These are phyloP conservation scores for Metacarcinus magister DNA, from an alignment of 2,888 invertebrate species.

Conservation along the genomic window DNA sequence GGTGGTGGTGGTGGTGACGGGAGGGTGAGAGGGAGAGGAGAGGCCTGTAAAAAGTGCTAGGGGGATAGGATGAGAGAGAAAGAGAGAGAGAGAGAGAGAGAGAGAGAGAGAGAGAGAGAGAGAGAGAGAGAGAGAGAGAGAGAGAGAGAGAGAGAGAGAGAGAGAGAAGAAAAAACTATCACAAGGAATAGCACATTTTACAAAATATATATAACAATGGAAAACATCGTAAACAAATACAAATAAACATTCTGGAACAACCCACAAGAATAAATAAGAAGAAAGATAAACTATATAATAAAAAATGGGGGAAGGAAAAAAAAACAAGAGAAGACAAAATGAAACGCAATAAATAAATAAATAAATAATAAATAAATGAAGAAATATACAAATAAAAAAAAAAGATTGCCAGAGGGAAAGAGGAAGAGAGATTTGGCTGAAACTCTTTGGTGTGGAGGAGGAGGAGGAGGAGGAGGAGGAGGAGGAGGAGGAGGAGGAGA, in stretches of 20 bases:
- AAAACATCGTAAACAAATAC: not conserved
- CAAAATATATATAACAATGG: not conserved
- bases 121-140: conserved; percentile 58
- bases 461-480: not conserved
- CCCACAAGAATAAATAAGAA: too few relatives aligned
- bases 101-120: not conserved
- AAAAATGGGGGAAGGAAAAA: too few relatives aligned
- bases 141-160: conserved; percentile 57
- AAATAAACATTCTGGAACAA: too few relatives aligned
- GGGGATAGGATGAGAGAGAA: not conserved
- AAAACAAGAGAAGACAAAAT: not conserved
- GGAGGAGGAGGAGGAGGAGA: not conserved
- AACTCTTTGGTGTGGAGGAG: not conserved
- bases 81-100: conserved; percentile 43
- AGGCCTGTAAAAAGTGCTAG: too few relatives aligned
- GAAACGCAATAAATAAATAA: not conserved
- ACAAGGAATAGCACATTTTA: not conserved
- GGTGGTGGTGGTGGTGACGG: not conserved
- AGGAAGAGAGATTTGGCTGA: not conserved
- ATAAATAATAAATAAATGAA: not conserved
- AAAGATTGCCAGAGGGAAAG: not conserved
- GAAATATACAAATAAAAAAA: not conserved
- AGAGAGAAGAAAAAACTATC: too few relatives aligned
- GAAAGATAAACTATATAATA: too few relatives aligned
- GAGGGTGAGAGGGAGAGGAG: not conserved